phyloP scores from a whole-genome alignment of 2,888 invertebrate species.

The Seira sanloemensis region DNA sequence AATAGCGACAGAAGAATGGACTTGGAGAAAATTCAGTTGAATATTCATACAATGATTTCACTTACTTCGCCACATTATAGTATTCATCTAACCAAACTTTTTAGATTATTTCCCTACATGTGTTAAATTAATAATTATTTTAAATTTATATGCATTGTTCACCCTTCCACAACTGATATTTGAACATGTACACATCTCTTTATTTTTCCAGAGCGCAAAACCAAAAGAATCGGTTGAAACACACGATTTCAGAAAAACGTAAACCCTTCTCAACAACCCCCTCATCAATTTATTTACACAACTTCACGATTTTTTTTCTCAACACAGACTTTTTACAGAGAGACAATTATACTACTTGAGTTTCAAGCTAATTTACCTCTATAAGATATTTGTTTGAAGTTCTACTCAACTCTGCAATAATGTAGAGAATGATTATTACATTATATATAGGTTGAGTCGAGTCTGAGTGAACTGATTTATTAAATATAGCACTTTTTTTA shows the following conservation, averaged over 20 bases:
- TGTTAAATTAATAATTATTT: too few species aligned
- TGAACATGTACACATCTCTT: slow-evolving; percentile 41
- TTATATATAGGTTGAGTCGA: too few species aligned
- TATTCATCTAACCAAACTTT: too few species aligned
- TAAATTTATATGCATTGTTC: background rate
- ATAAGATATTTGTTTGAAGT: slow-evolving; percentile 34
- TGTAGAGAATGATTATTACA: too few species aligned
- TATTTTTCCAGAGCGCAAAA: slow-evolving; percentile 73
- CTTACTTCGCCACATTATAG: too few species aligned
- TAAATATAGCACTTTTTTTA: too few species aligned
- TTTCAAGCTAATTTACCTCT: too few species aligned
- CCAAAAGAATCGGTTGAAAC: slow-evolving; percentile 73
- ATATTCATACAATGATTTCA: too few species aligned
- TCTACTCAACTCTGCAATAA: slow-evolving; percentile 12
- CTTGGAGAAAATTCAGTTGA: too few species aligned
- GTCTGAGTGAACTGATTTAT: too few species aligned
- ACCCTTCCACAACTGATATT: background rate
- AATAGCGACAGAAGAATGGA: too few species aligned
- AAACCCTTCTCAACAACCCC: slow-evolving; percentile 22
- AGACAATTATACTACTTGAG: too few species aligned
- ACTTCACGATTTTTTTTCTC: slow-evolving; percentile 32
- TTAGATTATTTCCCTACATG: background rate
- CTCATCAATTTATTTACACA: slow-evolving; percentile 49
- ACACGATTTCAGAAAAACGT: slow-evolving; percentile 39
- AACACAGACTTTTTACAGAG: slow-evolving; percentile 63